Conservation (phyloP, 2,113 vertebrate species). For the Thymallus thymallus region DNA sequence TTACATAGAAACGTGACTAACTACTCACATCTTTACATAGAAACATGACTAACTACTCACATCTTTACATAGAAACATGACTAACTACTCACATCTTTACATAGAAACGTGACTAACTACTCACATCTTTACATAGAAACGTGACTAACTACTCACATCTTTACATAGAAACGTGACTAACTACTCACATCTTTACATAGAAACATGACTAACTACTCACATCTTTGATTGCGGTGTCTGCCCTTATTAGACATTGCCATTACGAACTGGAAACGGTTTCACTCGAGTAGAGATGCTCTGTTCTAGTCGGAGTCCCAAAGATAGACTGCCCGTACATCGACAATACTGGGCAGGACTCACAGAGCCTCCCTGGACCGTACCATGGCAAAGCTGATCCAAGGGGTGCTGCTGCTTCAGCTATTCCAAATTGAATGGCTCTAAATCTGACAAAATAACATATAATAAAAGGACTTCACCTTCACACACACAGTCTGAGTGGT, state of each 20-base stretch:
- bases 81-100: no score
- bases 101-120: no score
- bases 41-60: constrained; percentile 70
- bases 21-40: constrained; percentile 88
- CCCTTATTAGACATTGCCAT: constrained; percentile 91
- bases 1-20: constrained; percentile 27
- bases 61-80: no score
- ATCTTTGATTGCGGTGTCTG: constrained; percentile 91
- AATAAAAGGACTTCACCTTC: no score
- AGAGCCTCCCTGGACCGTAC: constrained; percentile 52
- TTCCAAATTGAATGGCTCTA: not conserved
- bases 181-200: no score
- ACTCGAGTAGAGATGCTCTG: not conserved
- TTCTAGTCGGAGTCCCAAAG: no score
- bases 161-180: no score
- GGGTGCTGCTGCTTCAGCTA: constrained; percentile 32
- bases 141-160: no score
- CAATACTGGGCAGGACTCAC: constrained; percentile 1
- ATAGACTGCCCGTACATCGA: not conserved
- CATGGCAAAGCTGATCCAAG: constrained; percentile 50
- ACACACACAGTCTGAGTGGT: not conserved
- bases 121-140: no score
- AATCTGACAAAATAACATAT: not conserved
- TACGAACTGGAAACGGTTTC: constrained; percentile 40
- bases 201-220: constrained; percentile 78